Evolutionary conservation across 2,797 vertebrate genomes (phyloP).

Genomic region (Sebastes hubbsi): DNA sequence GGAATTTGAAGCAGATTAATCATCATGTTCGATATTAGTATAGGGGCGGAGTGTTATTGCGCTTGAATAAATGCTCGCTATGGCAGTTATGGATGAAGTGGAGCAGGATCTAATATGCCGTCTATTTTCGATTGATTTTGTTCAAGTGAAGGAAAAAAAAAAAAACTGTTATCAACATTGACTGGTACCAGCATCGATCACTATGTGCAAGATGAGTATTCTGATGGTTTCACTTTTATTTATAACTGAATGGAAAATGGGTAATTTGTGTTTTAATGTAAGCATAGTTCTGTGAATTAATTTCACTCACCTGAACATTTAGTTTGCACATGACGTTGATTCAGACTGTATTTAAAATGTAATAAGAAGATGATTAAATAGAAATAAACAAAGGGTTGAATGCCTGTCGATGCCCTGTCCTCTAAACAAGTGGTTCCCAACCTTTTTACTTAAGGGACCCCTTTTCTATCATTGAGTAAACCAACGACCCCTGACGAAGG

Average conservation of each 20-base stretch:
- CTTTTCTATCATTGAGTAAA: no score
- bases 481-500: no score
- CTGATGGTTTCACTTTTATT: background rate
- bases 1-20: conserved; percentile 62
- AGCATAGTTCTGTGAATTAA: background rate
- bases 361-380: background rate
- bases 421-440: background rate
- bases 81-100: conserved; percentile 69
- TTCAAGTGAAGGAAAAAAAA: conserved; percentile 16
- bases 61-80: conserved; percentile 55
- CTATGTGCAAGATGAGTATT: conserved; percentile 27
- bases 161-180: conserved; percentile 30
- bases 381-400: background rate
- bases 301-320: background rate
- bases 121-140: conserved; percentile 61
- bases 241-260: background rate
- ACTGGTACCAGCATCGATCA: conserved; percentile 46
- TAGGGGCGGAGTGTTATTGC: conserved; percentile 49
- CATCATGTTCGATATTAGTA: conserved; percentile 54
- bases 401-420: background rate
- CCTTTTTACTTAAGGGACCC: no score
- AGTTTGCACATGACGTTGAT: background rate
- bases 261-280: conserved; percentile 2
- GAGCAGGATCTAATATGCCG: conserved; percentile 47
- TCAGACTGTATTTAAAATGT: background rate